Evolutionary conservation across 2,113 vertebrate species (phyloP), one percentile per base, ranked within the genome.

Genomic region (Chaetodon auriga): DNA sequence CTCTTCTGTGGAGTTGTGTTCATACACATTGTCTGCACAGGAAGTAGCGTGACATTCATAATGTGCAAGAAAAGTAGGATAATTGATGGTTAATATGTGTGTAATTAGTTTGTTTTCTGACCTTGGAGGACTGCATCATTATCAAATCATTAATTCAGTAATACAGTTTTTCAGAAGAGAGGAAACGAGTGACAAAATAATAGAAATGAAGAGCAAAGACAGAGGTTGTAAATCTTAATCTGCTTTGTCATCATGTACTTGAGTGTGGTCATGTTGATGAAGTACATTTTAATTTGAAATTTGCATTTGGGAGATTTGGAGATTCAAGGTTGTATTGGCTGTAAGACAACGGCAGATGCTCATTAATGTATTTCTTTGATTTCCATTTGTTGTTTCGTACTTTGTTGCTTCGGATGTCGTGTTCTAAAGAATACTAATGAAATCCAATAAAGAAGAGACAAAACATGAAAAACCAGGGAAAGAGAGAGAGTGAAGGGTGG

Each of bases 401-500:
- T 49, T 36, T 71, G 36, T 45, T 55, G 30, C 30, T 30, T 30
- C 6, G 54, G 19, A 48, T 46, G 21, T 13, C 6, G 1, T 1
- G 38, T 30, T 43, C 6, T 36, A 7, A 68, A 51, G 45, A 35
- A 82, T 72, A 66, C 64, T 68, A 72, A 85, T 80, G 9, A 30
- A 35, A 48, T 54, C 46, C 9, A 77, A 60, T 74, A 30, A 41
- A 74, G 51, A 36, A 51, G 30, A 43, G 25, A 85, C 23, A 60
- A 78, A 73, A 61, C 46, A 16, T 14, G 13, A 43, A 48, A 25
- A 57, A 68, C 0, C 2, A 30, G 7, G 10, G 3, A 19, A 1
- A 53, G 48, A 68, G 6, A 57, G 58, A 23, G 15, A 66, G 53
- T 1, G 15, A 53, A 7, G 13, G 71, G 48, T 18, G 16, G 15